These are phyloP conservation scores for Morphnarchus princeps DNA, from an alignment of 2,113 vertebrate species.

Conservation along the genomic window DNA sequence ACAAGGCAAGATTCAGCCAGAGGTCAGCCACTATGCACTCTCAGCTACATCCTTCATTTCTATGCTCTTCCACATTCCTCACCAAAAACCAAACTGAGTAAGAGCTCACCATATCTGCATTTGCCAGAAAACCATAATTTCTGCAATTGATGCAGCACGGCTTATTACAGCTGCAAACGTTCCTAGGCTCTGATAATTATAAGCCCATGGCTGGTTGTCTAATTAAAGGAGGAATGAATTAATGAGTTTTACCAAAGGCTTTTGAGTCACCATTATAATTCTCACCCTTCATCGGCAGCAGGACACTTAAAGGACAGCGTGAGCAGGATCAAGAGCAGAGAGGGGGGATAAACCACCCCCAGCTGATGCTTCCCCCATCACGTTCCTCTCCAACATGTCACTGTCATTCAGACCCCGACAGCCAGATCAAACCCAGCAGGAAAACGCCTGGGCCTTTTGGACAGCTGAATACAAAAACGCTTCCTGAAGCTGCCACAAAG, in stretches of 20 bases:
- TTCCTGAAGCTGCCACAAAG: slow-evolving; percentile 43
- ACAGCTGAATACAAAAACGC: slow-evolving; percentile 4
- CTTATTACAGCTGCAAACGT: neutral
- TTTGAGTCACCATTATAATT: slow-evolving; percentile 49
- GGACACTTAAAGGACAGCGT: slow-evolving; percentile 32
- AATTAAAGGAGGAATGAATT: slow-evolving; percentile 52
- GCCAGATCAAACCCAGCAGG: slow-evolving; percentile 34
- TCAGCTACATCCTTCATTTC: neutral
- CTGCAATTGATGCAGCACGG: neutral
- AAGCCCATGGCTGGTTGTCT: neutral
- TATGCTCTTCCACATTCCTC: neutral
- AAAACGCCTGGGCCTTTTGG: slow-evolving; percentile 1
- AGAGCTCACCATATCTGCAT: neutral
- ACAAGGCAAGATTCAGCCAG: neutral
- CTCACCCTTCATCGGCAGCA: slow-evolving; percentile 29
- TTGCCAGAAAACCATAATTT: neutral
- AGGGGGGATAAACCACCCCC: neutral
- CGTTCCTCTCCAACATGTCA: neutral
- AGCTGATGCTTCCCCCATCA: slow-evolving; percentile 1
- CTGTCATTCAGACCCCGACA: neutral
- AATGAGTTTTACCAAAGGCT: slow-evolving; percentile 51
- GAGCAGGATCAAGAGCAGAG: neutral
- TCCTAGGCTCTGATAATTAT: slow-evolving; percentile 3
- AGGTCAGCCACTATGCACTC: neutral
- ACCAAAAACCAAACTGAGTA: neutral